phyloP scores from a whole-genome alignment of 1,140 invertebrate genomes.

The Caligus rogercresseyi region DNA sequence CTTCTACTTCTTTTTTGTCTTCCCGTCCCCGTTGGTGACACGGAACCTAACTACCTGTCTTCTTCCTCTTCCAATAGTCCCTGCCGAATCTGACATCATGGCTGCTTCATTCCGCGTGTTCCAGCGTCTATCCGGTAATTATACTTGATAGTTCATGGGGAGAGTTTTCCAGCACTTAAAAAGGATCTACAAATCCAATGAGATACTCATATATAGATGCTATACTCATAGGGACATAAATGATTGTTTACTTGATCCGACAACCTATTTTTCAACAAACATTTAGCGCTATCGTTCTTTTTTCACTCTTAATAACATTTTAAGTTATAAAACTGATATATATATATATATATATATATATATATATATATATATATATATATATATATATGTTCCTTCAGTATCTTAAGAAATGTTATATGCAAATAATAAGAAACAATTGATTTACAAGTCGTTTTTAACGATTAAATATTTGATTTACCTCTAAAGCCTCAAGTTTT shows the following conservation, averaged over 20 bases:
- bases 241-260: not conserved
- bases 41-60: not conserved
- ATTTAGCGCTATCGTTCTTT: not conserved
- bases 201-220: not conserved
- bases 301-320: not conserved
- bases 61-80: not conserved
- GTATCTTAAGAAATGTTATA: no score
- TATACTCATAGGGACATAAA: not conserved
- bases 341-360: no score
- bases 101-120: constrained; percentile 22
- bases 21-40: not conserved
- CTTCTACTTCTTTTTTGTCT: not conserved
- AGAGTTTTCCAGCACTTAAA: no score
- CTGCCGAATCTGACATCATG: constrained; percentile 19
- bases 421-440: no score
- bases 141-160: no score
- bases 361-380: no score
- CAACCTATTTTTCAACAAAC: not conserved
- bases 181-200: no score
- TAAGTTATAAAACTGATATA: not conserved
- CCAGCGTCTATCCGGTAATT: constrained; percentile 23
- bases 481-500: no score
- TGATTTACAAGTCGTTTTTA: no score
- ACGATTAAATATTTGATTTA: no score
- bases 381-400: not conserved